A percentile compares a stretch with the other conserved stretches of the same genome.
These are phyloP conservation scores for Eupelmus urozonus DNA, from an alignment of 2,888 invertebrate species.

Conservation along the genomic window DNA sequence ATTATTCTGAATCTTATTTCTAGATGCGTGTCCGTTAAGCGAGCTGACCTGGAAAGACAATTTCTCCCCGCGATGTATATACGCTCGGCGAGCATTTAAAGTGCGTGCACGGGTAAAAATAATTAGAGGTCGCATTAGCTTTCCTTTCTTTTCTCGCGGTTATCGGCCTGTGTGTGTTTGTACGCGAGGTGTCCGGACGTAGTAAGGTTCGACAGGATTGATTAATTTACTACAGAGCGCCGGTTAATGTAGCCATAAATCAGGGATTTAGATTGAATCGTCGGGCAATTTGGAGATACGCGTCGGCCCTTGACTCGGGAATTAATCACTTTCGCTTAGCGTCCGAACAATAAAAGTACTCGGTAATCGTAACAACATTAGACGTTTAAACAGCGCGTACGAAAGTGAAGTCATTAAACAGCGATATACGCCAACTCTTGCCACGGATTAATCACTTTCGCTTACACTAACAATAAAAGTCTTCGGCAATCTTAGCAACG, in stretches of 20 bases:
- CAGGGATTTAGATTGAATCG: background rate
- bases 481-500: background rate
- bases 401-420: background rate
- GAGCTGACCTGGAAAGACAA: conserved; percentile 34
- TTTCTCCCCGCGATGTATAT: background rate
- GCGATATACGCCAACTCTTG: background rate
- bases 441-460: background rate
- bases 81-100: too few species aligned
- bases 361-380: too few species aligned
- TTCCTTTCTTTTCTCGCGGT: background rate
- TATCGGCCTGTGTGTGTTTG: too few species aligned
- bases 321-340: too few species aligned
- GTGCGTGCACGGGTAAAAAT: background rate
- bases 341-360: too few species aligned
- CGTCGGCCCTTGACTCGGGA: too few species aligned
- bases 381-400: too few species aligned
- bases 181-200: too few species aligned
- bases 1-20: conserved; percentile 34
- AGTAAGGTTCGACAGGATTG: background rate
- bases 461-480: background rate
- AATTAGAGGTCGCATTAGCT: background rate
- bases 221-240: background rate
- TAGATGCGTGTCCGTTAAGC: conserved; percentile 9
- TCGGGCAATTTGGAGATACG: too few species aligned
- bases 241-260: too few species aligned